Conservation (phyloP, 2,797 vertebrate species). For the Momotus momota region DNA sequence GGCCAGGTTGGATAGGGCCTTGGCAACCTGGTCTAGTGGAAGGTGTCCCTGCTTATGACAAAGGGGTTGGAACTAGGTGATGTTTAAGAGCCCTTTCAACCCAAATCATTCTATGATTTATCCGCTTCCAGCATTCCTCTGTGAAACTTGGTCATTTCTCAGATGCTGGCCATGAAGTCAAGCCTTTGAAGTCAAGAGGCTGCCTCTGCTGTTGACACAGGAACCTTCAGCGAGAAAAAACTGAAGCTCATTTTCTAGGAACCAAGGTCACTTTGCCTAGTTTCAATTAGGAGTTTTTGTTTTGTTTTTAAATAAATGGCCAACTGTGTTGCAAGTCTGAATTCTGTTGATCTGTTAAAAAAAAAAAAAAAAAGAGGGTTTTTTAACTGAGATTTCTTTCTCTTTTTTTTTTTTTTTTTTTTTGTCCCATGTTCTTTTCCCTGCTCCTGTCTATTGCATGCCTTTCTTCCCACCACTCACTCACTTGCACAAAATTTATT, state of each 20-base stretch:
- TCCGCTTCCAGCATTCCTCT: neutral
- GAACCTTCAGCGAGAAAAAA: neutral
- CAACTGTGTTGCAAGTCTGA: neutral
- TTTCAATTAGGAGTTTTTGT: neutral
- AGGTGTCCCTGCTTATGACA: neutral
- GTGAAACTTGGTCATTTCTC: neutral
- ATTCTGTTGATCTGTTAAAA: neutral
- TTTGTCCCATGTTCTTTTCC: neutral
- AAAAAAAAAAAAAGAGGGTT: fast-evolving
- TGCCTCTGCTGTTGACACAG: neutral
- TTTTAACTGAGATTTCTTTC: neutral
- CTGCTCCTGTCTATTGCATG: neutral
- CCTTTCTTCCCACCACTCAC: neutral
- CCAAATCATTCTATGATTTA: neutral
- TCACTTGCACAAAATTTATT: neutral
- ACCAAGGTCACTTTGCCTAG: neutral
- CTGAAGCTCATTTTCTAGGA: neutral
- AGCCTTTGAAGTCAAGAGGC: neutral
- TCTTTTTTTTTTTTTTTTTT: neutral
- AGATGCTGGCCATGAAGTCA: neutral
- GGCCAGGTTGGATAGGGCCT: neutral
- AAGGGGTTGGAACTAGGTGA: neutral
- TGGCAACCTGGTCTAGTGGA: neutral
- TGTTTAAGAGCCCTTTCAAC: neutral
- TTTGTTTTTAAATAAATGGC: neutral